Base-by-base conservation (phyloP, 2,888 invertebrate species). In the Ectropis crepuscularia region DNA sequence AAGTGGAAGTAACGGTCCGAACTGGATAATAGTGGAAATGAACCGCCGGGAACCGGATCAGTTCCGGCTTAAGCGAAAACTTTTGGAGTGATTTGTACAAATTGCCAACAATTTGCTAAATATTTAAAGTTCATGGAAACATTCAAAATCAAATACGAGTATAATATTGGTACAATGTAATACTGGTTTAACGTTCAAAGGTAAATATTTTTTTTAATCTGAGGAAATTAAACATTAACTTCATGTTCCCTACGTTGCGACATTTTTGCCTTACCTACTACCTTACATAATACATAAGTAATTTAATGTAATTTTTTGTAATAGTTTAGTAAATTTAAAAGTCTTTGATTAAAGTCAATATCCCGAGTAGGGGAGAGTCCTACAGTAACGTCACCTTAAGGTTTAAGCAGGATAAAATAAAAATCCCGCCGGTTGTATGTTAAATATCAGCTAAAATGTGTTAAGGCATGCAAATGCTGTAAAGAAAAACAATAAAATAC, bases 1-100 rank as follows among this genome's bases (percentile, higher is more conserved):
- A 65, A 65, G 57, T 65, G 64, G 64, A 57, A 63, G 53, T 67
- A 70, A 72, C 70, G 67, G 72, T 69, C 50, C 36, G 16, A 60
- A 39, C 36, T 60, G 51, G 57, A 63, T 66, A 66, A 66, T 66
- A 50, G 60, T 60, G 58, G 59, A 64, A 68, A 68, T 65, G 64
- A 60, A 54, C 61, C 57, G 63, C 46, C 63, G 57, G 51, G 58
- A 69, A 57, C 63, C 62, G 61, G 54, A 57, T 68, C 50, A 6
- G 65, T 70, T 68, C 63, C 59, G 59, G 67, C 42, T 51, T 55
- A 54, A 54, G 61, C 11, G 51, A 51, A 58, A 50, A 28, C 46
- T 50, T 54, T 54, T 48, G 8, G n/a, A 11, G 43, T 42, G 50
- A 46, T 61, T 36, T 28, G 16, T 28, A 28, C 16, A 28, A 28